Percentiles rank a stretch among this genome's conserved stretches.
phyloP scores from a whole-genome alignment of 2,888 invertebrate species.

The Dioctria linearis region DNA sequence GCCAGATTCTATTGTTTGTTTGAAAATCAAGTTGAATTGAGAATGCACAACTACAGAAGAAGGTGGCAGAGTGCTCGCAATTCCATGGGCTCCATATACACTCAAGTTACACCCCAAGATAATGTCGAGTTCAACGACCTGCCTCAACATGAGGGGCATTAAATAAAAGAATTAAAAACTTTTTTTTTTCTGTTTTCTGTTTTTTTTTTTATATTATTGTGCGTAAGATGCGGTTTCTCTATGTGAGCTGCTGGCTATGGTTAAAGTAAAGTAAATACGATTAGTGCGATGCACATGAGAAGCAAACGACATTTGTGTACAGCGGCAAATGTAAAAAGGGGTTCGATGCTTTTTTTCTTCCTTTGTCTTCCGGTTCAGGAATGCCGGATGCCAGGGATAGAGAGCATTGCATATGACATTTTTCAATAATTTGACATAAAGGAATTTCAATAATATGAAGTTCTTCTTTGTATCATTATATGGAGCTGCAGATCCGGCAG shows the following conservation, averaged over 20 bases:
- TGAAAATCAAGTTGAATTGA: conserved; percentile 39
- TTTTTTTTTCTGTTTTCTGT: background rate
- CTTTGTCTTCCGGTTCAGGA: conserved; percentile 46
- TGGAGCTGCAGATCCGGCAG: conserved; percentile 15
- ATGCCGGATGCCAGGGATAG: conserved; percentile 1
- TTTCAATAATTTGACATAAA: conserved; percentile 55
- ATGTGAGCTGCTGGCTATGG: background rate
- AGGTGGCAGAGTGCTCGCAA: conserved; percentile 30
- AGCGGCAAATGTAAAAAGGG: conserved; percentile 21
- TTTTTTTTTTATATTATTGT: background rate
- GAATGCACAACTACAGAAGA: conserved; percentile 29
- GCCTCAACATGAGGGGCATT: conserved; percentile 49
- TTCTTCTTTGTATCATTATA: conserved; percentile 53
- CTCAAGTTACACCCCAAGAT: conserved; percentile 53
- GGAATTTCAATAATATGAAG: conserved; percentile 56
- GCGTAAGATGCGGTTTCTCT: conserved; percentile 49
- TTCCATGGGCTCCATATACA: conserved; percentile 30
- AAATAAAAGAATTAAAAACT: conserved; percentile 51
- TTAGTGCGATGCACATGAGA: conserved; percentile 22
- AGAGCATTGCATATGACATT: conserved; percentile 29
- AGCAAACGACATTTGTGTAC: conserved; percentile 7
- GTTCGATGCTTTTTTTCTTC: conserved; percentile 11
- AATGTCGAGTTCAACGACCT: conserved; percentile 55
- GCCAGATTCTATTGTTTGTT: conserved; percentile 36
- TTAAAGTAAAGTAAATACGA: conserved; percentile 35